Base-by-base conservation (phyloP, 2,797 vertebrate species). In the Poecile montanus region DNA sequence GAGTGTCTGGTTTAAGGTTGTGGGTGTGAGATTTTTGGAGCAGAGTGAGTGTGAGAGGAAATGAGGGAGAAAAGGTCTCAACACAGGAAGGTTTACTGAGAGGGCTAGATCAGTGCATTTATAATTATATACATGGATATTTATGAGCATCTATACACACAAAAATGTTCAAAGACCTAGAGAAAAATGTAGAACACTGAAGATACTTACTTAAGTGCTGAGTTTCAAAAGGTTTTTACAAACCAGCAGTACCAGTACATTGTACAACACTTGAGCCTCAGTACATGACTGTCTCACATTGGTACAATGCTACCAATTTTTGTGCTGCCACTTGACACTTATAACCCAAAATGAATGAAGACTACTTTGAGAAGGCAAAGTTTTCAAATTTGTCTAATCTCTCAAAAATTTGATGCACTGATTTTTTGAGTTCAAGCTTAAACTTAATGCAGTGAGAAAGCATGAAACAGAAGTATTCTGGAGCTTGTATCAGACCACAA, bases 21-120 rank as follows among this genome's bases (percentile, higher is more conserved):
- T 14, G 9, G 32, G 62, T 48, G 34, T 50, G 21, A 68, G 38
- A 36, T 40, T 91, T 57, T 47, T 8, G 9, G 42, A 30, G 22
- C 29, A 56, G 23, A 20, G 18, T 4, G 0, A 1, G 1, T 14
- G 8, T 9, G 5, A 5, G 14, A 7, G 25, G 42, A 17, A 83
- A 15, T 3, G 2, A 57, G 11, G 26, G n/a, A 74, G 30, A 85
- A n/a, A 84, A 51, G 7, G 11, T 53, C 67, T 76, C 74, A 63
- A 27, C 16, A 63, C 0, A 45, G 23, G 21, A 20, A 85, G 29
- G 10, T 74, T 82, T 70, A 68, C 11, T 21, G 13, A 85, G 22
- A 77, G n/a, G 5, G 6, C 5, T 16, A 62, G 10, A 54, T 57
- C 29, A 71, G 17, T 61, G 48, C 38, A 68, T 32, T 82, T 47